Evolutionary conservation across 1,140 invertebrate species (phyloP), one percentile per base, ranked within the genome.

Genomic region (Homarus americanus): DNA sequence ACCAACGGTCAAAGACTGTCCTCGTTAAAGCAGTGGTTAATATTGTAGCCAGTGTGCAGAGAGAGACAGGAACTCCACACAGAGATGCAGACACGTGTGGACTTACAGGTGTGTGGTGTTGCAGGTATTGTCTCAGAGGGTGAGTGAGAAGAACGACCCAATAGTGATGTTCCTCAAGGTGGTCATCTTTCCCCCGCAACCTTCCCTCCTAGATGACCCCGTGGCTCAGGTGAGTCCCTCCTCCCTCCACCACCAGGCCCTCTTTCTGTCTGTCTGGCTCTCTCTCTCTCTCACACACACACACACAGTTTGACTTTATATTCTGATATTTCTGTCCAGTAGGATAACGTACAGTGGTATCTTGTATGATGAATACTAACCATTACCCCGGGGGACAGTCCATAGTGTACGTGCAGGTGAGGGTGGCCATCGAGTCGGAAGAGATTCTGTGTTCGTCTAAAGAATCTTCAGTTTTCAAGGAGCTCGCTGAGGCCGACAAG

Each of bases 131-230:
- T 38, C 38, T 5, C 75, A 78, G 75, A 78, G n/a, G 40, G 75
- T 78, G 36, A n/a, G 38, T 9, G 38, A 38, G 5, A 44, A n/a
- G 7, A n/a, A 24, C 28, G 75, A 78, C 40, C 75, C 75, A 17
- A 5, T 78, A 7, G 28, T 78, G 38, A 78, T 78, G 75, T 78
- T 78, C 75, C 75, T 78, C 9, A 78, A 78, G 40, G 75, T 78
- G 75, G 7, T 24, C 20, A 38, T 78, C 75, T 78, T 41, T n/a
- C 75, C 75, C 40, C 75, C 36, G 5, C 5, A 28, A 34, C 75
- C 75, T 20, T 78, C 75, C 5, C 1, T 17, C 2, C 2, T 78
- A 38, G 28, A 4, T 0, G 75, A 78, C 20, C 28, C 75, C 9
- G 28, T 41, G 2, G 20, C 44, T 34, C 75, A 78, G 40, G 75